Evolutionary conservation across 2,113 vertebrate species (phyloP), one percentile per base, ranked within the genome.

Genomic region (Willisornis vidua): DNA sequence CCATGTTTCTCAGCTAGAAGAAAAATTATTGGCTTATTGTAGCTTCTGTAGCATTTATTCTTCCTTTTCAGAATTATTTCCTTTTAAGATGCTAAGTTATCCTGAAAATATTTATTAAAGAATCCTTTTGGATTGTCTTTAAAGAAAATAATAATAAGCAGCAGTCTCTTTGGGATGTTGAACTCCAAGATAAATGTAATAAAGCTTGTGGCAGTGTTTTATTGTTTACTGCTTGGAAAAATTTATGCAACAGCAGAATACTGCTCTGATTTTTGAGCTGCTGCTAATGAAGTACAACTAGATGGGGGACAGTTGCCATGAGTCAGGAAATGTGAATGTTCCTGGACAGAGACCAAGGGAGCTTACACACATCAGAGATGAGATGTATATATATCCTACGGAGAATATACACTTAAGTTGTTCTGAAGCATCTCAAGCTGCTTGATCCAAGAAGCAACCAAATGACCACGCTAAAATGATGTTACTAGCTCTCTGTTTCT

Each of bases 201-300:
- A 85, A 93, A 94, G 73, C 61, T 91, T 90, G 89, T 79, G 90
- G 80, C 1, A 1, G 95, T 82, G 87, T 94, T 51, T 89, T 92
- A 84, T 93, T 97, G 96, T 97, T 97, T 95, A 89, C 77, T 89
- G 88, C 80, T 90, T 87, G 89, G 92, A 82, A 94, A 93, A 96
- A 82, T 41, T 95, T 92, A 82, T 1, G 26, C 92, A 95, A 90
- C n/a, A 87, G 73, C 80, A 93, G 63, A 92, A 51, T 29, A 37
- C 45, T 61, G 41, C 58, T 87, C 90, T 79, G 88, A 85, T 76
- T 96, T 92, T 87, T 75, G 70, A 86, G 28, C 79, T 89, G 74
- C 87, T 96, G 52, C 74, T 96, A 75, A 92, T 58, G 80, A 93
- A 94, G 62, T 89, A 85, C 86, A 92, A 90, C 8, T 72, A 92